These are phyloP conservation scores for Hydrozoanthus tunicans DNA, from an alignment of 64 coral and sea anemone species.

Conservation along the genomic window DNA sequence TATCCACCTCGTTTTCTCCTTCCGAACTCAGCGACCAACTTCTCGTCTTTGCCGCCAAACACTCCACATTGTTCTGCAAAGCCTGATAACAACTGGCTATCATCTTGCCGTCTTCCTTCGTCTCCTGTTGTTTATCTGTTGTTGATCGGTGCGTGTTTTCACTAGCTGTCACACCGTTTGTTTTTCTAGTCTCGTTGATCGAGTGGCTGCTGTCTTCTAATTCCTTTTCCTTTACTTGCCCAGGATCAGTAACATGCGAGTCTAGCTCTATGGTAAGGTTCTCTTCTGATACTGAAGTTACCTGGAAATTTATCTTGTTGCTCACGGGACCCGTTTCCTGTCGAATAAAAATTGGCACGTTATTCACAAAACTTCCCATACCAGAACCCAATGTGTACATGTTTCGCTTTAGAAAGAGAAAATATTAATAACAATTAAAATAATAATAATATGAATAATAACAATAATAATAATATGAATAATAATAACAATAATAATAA, in stretches of 20 bases:
- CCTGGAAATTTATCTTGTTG: slow-evolving; percentile 11
- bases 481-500: too few species aligned
- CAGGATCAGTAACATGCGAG: slow-evolving; percentile 4
- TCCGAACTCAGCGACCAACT: slow-evolving; percentile 50
- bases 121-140: background rate
- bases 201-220: background rate
- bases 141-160: background rate
- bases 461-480: too few species aligned
- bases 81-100: slow-evolving; percentile 54
- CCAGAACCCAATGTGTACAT: too few species aligned
- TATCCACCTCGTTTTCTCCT: slow-evolving; percentile 16
- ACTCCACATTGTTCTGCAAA: slow-evolving; percentile 25
- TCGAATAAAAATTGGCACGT: background rate
- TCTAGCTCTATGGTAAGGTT: slow-evolving; percentile 38
- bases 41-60: slow-evolving; percentile 41
- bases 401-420: too few species aligned
- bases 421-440: too few species aligned
- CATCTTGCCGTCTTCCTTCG: slow-evolving; percentile 19
- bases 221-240: background rate
- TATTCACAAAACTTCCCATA: too few species aligned
- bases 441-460: too few species aligned
- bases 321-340: slow-evolving; percentile 40
- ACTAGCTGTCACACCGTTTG: background rate
- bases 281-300: slow-evolving; percentile 39
- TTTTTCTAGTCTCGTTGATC: background rate